Evolutionary conservation across 2,113 vertebrate species (phyloP).

Genomic region (Cavia aperea): DNA sequence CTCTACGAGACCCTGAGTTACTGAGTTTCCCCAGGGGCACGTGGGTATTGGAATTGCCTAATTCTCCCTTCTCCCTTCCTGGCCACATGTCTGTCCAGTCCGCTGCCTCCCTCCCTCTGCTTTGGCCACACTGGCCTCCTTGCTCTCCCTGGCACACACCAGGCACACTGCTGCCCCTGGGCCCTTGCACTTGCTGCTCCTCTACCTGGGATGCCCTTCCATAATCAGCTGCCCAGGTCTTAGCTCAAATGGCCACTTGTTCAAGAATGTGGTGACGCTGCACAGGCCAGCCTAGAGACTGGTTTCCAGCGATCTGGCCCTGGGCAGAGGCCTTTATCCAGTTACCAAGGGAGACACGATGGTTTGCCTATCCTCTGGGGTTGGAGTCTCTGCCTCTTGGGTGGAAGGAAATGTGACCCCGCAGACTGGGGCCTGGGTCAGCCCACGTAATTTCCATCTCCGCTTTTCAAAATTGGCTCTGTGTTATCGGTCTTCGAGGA

Average conservation of each 20-base stretch:
- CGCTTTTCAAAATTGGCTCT: background rate
- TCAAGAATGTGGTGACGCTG: background rate
- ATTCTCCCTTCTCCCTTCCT: no score
- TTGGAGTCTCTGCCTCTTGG: background rate
- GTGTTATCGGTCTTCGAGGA: background rate
- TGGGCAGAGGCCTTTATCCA: background rate
- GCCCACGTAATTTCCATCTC: background rate
- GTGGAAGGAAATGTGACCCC: background rate
- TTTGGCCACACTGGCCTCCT: background rate
- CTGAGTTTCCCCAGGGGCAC: no score
- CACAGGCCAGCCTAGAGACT: background rate
- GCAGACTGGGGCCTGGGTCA: background rate
- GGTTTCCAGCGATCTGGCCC: background rate
- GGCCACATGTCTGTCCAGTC: background rate
- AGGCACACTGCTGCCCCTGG: background rate
- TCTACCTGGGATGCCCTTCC: background rate
- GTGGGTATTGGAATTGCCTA: background rate
- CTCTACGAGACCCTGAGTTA: background rate
- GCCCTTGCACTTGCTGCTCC: background rate
- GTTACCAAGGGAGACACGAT: background rate
- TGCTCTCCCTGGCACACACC: background rate
- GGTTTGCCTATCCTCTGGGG: background rate
- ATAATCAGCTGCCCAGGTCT: background rate
- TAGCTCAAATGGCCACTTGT: no score
- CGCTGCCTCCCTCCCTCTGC: background rate